Base-by-base conservation (phyloP, 2,888 invertebrate genomes). In the Leptopterna dolabrata region DNA sequence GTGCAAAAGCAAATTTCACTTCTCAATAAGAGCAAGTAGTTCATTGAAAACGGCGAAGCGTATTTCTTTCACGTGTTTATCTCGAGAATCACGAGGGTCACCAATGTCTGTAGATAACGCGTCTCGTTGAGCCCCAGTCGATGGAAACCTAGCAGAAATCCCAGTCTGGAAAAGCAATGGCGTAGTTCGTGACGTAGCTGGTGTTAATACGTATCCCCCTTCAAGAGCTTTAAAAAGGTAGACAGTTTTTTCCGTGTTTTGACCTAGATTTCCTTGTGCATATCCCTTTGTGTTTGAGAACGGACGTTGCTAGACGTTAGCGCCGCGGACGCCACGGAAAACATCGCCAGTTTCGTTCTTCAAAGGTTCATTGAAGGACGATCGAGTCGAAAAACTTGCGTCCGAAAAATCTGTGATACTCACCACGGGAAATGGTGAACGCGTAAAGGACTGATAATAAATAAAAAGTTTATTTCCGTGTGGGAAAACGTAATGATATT, bases 101-200 rank as follows among this genome's bases (percentile, higher is more conserved):
- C 27, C 55, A 55, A 55, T 81, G 81, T 55, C 55, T 11, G 24
- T 19, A 29, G 45, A 81, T 47, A 51, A 81, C 16, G 47, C 3
- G 14, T 14, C n/a, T 43, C 27, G 45, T 27, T 73, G 73, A 73
- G 4, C 30, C 4, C 78, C 16, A 16, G n/a, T 78, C n/a, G 24
- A 41, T 24, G 27, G 43, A 78, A 78, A 78, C 45, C 29, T 16
- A 36, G 73, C 41, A 41, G 6, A 41, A 36, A 41, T 73, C 45
- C 41, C 43, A 9, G 27, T 29, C 45, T 27, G 81, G 47, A 45
- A 55, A 16, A 81, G 81, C 51, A 81, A 81, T 81, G 81, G 81
- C 81, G 81, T 81, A 81, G 81, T 81, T 80, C 27, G 81, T 81
- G 81, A 81, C 81, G 81, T 81, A 47, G 81, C 55, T 55, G 16